phyloP scores from a whole-genome alignment of 2,888 invertebrate genomes.

The Ectemnius cavifrons region DNA sequence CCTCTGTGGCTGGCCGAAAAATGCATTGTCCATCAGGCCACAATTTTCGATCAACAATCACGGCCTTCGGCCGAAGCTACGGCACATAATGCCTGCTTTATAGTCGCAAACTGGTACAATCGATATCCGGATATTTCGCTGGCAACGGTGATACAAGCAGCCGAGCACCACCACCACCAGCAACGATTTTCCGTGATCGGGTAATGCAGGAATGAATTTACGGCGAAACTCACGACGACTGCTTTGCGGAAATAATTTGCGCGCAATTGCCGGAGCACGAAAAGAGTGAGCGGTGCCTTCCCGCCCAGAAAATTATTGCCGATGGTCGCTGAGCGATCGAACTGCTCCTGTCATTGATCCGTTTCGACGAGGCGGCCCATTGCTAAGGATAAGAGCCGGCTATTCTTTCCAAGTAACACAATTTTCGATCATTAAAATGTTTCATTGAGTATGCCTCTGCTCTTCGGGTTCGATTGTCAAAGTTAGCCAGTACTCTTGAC shows the following conservation, averaged over 20 bases:
- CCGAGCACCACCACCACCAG: not conserved
- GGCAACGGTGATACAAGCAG: conserved; percentile 14
- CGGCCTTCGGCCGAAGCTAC: not conserved
- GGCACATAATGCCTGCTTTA: conserved; percentile 19
- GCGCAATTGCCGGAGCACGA: conserved; percentile 21
- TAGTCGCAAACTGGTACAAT: conserved; percentile 17
- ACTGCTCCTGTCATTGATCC: no score
- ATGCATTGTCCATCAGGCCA: not conserved
- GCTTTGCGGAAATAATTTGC: conserved; percentile 27
- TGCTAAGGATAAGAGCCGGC: no score
- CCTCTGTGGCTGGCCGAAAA: conserved; percentile 8
- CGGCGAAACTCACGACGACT: conserved; percentile 17
- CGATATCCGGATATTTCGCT: conserved; percentile 40
- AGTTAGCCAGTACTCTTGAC: no score
- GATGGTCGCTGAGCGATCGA: no score
- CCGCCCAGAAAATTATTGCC: conserved; percentile 52
- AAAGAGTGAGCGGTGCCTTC: conserved; percentile 22
- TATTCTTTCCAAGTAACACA: no score
- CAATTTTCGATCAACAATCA: conserved; percentile 10
- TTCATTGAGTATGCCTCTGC: no score
- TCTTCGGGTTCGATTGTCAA: no score
- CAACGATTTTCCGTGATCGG: conserved; percentile 9
- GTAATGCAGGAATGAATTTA: conserved; percentile 6
- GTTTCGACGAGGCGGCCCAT: no score
- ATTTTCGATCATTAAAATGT: no score